These are phyloP conservation scores for Cotesia typhae DNA, from an alignment of 1,140 invertebrate species.

Conservation along the genomic window DNA sequence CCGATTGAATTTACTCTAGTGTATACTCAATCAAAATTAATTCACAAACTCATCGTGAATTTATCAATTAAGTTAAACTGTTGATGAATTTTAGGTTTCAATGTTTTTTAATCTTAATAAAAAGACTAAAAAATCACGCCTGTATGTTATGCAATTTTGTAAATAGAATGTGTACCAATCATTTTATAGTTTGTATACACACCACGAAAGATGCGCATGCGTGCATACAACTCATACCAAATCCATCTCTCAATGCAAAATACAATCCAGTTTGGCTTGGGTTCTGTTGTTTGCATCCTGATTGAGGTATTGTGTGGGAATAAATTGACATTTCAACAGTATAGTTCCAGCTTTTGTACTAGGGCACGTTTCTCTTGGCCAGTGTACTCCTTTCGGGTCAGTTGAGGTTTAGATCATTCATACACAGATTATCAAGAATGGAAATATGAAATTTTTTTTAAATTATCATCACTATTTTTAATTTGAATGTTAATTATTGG, in stretches of 20 bases:
- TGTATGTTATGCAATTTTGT: neutral
- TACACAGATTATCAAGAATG: neutral
- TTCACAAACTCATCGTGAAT: neutral
- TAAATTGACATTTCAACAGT: slow-evolving; percentile 59
- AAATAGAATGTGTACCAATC: neutral
- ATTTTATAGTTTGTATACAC: neutral
- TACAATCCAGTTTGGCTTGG: slow-evolving; percentile 50
- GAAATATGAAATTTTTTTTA: no score
- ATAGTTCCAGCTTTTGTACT: slow-evolving; percentile 21
- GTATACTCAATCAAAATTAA: slow-evolving; percentile 13
- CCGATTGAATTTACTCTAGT: slow-evolving; percentile 18
- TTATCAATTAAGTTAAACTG: neutral
- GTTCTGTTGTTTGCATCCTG: slow-evolving; percentile 57
- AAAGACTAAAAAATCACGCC: neutral
- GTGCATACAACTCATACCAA: slow-evolving; percentile 20
- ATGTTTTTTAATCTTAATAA: no score
- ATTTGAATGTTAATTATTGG: no score
- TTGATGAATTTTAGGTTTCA: neutral
- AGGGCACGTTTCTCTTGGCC: slow-evolving; percentile 8
- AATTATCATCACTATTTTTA: no score
- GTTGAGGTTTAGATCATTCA: slow-evolving; percentile 12
- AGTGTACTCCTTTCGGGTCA: neutral
- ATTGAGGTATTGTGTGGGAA: slow-evolving; percentile 59
- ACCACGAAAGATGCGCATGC: neutral
- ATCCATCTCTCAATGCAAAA: slow-evolving; percentile 50